Conservation (phyloP, 2,113 vertebrate genomes). For the Eptatretus burgeri region DNA sequence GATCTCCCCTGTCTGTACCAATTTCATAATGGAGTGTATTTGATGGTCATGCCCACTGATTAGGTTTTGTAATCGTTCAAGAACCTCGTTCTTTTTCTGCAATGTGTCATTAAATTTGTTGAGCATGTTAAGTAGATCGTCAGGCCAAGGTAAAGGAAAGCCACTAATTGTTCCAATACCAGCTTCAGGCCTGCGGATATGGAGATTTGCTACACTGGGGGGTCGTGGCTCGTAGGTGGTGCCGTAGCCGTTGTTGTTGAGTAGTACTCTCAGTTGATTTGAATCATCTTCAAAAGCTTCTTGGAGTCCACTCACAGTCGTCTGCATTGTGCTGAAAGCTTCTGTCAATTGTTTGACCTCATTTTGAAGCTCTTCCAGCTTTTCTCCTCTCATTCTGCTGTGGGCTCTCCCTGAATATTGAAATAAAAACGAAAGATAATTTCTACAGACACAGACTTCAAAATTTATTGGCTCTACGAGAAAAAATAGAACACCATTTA, state of each 20-base stretch:
- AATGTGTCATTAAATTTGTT: background rate
- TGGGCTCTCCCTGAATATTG: background rate
- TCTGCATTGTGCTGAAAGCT: constrained; percentile 4
- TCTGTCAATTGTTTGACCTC: background rate
- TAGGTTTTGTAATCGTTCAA: background rate
- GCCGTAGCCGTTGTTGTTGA: constrained; percentile 5
- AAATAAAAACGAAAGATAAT: background rate
- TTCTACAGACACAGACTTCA: too few species aligned
- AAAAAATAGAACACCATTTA: too few species aligned
- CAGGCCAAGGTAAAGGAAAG: background rate
- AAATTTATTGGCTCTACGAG: too few species aligned
- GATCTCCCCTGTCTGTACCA: too few species aligned
- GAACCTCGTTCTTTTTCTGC: background rate
- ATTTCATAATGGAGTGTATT: too few species aligned
- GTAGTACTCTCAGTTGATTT: background rate
- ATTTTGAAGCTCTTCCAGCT: background rate
- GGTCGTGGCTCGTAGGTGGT: background rate
- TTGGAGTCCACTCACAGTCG: background rate
- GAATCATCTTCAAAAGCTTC: background rate
- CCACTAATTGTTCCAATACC: background rate
- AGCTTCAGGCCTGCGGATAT: background rate
- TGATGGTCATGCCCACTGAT: background rate
- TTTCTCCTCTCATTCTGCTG: background rate
- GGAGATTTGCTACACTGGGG: background rate
- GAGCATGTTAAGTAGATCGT: background rate